phyloP scores from a whole-genome alignment of 2,113 vertebrate species.

The Mus pahari region DNA sequence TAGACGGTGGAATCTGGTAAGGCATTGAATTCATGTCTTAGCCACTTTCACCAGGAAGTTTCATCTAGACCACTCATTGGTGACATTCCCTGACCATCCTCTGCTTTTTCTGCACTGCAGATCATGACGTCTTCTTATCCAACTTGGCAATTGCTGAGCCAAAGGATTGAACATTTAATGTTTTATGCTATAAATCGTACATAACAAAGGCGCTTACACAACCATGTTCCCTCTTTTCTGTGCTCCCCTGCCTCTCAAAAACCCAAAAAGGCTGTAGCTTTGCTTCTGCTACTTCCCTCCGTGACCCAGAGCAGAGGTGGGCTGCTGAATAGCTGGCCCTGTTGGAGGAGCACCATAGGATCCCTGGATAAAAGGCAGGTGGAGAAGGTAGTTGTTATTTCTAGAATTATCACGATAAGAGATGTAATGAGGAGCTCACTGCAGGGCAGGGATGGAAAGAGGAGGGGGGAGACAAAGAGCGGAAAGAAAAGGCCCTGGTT shows the following conservation, averaged over 20 bases:
- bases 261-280: not conserved
- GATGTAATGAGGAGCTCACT: slow-evolving; percentile 26
- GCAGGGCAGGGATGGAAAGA: not conserved
- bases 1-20: not conserved
- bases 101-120: not conserved
- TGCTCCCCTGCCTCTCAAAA: not conserved
- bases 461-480: not conserved
- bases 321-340: not conserved
- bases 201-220: not conserved
- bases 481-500: slow-evolving; percentile 38
- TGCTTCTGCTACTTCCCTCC: not conserved
- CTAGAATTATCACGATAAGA: slow-evolving; percentile 52
- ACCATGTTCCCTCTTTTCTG: not conserved
- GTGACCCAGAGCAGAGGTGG: not conserved
- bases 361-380: not conserved
- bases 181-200: not conserved
- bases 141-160: slow-evolving; percentile 3
- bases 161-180: not conserved
- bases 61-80: not conserved
- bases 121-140: not conserved
- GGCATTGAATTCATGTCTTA: not conserved
- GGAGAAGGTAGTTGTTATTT: slow-evolving; percentile 65
- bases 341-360: not conserved
- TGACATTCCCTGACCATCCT: not conserved
- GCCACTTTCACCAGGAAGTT: not conserved